Base-by-base conservation (phyloP, 92 coral and sea anemone species). In the Umimayanthus kanabou region DNA sequence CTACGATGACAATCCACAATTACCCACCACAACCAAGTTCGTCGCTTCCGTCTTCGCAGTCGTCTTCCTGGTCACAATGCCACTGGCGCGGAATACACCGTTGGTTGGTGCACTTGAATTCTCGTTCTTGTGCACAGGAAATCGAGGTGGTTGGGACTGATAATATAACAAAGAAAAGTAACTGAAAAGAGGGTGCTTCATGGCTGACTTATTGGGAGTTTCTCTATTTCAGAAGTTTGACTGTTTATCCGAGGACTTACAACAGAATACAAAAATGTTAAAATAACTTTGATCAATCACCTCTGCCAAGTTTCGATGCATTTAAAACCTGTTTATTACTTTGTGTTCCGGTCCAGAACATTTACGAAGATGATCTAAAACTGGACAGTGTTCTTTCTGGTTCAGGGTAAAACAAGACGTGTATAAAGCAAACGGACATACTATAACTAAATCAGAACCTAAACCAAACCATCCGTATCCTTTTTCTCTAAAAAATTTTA, bases 101-200 rank as follows among this genome's bases (percentile, higher is more conserved):
- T 39, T 43, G 3, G 79, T 75, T 75, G 79, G 79, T 1, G 45
- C 79, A 75, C 23, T n/a, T 39, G 50, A 75, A 75, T n/a, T 75
- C 28, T 20, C 26, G 25, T 22, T 61, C 69, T 3, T 22, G 69
- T 20, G 6, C 69, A 23, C 69, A 61, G 25, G 26, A 61, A 22
- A 50, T 37, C 0, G 79, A 6, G 25, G 47, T 74, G 26, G 79
- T 74, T 74, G 79, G 47, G 29, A 39, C 79, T 74, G 49, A 74
- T 50, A 26, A 14, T 4, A 39, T 15, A 43, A 74, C 7, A 28
- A 13, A 13, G 40, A 30, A 13, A 33, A 2, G 37, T 11, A 26
- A 26, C 76, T 47, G 50, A 9, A 7, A 6, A 47, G 50, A 47
- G 50, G 13, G 50, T 9, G 10, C 50, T 47, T 47, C 50, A 47